phyloP scores from a whole-genome alignment of 1,140 invertebrate species.

The Platorchestia sp. region DNA sequence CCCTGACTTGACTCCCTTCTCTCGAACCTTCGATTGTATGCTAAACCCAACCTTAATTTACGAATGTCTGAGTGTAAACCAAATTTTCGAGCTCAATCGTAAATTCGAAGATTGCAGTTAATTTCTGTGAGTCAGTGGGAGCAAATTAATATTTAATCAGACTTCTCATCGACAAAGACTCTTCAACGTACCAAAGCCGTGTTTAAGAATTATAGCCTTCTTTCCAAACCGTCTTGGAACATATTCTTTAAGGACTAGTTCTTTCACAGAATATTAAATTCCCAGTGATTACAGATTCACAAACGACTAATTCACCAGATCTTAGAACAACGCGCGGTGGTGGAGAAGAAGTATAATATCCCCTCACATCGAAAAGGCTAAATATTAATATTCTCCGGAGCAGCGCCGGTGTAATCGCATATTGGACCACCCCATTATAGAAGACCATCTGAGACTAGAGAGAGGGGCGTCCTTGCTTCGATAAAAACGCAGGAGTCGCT shows the following conservation, averaged over 20 bases:
- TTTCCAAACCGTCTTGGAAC: not conserved
- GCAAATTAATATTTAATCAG: not conserved
- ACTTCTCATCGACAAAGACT: not conserved
- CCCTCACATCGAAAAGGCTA: not conserved
- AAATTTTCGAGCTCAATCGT: not conserved
- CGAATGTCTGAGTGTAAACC: not conserved
- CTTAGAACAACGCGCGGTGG: not conserved
- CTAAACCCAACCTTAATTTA: constrained; percentile 1
- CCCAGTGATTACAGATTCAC: not conserved
- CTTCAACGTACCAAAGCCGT: not conserved
- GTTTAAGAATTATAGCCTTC: not conserved
- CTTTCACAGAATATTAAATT: not conserved
- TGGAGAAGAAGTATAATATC: not conserved
- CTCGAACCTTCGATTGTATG: not conserved
- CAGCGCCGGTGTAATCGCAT: constrained; percentile 13
- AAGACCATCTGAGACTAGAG: not conserved
- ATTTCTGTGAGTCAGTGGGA: not conserved
- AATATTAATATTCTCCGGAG: not conserved
- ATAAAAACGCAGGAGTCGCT: not conserved
- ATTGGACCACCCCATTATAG: constrained; percentile 32
- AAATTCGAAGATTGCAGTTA: not conserved
- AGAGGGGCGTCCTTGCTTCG: not conserved
- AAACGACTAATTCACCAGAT: not conserved
- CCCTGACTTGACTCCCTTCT: not conserved
- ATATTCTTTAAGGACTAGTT: not conserved